Percentiles rank a stretch among this genome's conserved stretches.
phyloP scores from a whole-genome alignment of 2,797 vertebrate genomes.

The Pseudotriccus pelzelni region DNA sequence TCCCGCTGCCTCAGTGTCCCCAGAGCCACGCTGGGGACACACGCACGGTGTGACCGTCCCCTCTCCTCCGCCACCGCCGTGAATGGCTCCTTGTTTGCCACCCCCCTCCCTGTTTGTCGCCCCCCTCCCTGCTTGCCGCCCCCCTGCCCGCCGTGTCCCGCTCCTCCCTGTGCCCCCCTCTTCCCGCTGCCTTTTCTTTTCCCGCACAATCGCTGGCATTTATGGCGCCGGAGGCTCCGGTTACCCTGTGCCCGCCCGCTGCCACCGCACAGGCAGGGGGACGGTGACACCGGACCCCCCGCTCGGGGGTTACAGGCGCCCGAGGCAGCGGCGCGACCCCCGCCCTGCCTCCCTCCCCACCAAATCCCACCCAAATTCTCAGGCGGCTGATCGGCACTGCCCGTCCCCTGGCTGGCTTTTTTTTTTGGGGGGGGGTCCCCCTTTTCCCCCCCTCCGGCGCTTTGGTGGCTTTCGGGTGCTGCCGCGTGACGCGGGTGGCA shows the following conservation, averaged over 20 bases:
- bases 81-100: conserved; percentile 2
- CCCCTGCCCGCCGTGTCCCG: not conserved
- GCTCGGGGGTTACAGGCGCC: not conserved
- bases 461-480: not conserved
- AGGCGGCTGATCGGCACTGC: not conserved
- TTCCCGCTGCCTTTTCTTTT: conserved; percentile 15
- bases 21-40: not conserved
- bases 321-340: not conserved
- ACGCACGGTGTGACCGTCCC: accelerated
- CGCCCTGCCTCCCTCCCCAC: not conserved
- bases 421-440: not conserved
- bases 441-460: accelerated
- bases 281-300: not conserved
- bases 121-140: not conserved
- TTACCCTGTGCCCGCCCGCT: not conserved
- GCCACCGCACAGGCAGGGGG: not conserved
- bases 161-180: not conserved
- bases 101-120: not conserved
- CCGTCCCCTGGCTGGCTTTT: not conserved
- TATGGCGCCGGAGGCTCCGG: conserved; percentile 8
- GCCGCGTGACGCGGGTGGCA: not conserved
- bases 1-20: not conserved
- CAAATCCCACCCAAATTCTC: not conserved
- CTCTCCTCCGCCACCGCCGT: not conserved
- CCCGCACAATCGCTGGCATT: conserved; percentile 37